Conservation (phyloP, 2,113 vertebrate species). For the Embiotoca jacksoni region DNA sequence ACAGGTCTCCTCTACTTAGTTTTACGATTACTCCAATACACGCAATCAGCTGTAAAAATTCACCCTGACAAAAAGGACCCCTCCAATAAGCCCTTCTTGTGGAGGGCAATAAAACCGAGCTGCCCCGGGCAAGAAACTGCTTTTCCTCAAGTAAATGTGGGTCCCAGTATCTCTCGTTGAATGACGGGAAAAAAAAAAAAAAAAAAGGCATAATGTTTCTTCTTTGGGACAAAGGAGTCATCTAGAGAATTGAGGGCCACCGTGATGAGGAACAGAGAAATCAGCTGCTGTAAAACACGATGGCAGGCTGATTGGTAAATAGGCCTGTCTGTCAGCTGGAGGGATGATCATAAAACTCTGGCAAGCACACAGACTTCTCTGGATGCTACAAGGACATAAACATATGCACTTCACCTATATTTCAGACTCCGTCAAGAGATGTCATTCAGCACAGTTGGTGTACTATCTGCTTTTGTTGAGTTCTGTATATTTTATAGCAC, state of each 20-base stretch:
- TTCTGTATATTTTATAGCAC: not conserved
- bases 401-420: not conserved
- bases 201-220: constrained; percentile 22
- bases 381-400: not conserved
- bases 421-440: not conserved
- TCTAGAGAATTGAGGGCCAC: constrained; percentile 34
- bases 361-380: not conserved
- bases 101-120: constrained; percentile 64
- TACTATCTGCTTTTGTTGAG: not conserved
- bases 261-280: constrained; percentile 29
- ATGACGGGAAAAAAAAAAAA: not conserved
- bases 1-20: constrained; percentile 59
- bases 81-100: constrained; percentile 60
- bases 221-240: constrained; percentile 26
- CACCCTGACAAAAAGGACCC: constrained; percentile 55
- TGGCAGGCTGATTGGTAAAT: constrained; percentile 51
- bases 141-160: constrained; percentile 55
- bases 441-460: not conserved
- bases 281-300: constrained; percentile 50
- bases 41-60: constrained; percentile 67
- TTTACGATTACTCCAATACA: constrained; percentile 65
- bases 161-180: constrained; percentile 20
- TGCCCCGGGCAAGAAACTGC: constrained; percentile 44
- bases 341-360: constrained; percentile 23
- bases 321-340: constrained; percentile 29